A percentile compares a stretch with the other conserved stretches of the same genome.
Conservation (phyloP, 2,797 vertebrate species). For the Emys orbicularis region DNA sequence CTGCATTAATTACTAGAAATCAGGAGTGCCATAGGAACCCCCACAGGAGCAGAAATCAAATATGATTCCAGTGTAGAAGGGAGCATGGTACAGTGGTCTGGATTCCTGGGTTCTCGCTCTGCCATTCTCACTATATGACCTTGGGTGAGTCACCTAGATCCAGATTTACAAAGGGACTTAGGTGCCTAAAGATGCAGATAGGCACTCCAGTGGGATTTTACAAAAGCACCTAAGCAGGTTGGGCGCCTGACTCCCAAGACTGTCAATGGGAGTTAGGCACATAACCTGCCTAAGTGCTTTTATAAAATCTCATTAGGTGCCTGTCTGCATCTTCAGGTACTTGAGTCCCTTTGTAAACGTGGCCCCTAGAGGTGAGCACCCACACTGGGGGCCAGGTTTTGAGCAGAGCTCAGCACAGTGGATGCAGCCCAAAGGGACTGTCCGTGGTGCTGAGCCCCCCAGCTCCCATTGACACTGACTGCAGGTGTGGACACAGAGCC, state of each 20-base stretch:
- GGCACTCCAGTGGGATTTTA: not conserved
- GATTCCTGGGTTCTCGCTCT: not conserved
- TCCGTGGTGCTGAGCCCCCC: too few relatives aligned
- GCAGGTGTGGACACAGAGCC: not conserved
- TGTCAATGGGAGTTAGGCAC: not conserved
- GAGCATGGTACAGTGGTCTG: not conserved
- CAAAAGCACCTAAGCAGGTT: not conserved
- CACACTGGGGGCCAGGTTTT: not conserved
- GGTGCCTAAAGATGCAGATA: not conserved
- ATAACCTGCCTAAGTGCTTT: not conserved
- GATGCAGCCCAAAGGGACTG: too few relatives aligned
- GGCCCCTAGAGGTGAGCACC: not conserved
- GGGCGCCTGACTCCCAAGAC: not conserved
- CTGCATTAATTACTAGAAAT: not conserved
- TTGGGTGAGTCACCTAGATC: not conserved
- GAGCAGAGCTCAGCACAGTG: not conserved
- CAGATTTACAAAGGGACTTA: not conserved
- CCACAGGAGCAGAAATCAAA: not conserved
- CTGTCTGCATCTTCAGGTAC: not conserved
- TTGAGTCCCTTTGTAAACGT: not conserved
- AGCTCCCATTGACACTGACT: not conserved
- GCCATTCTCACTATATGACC: not conserved
- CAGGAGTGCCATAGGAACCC: not conserved
- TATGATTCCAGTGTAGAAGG: not conserved
- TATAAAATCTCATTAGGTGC: not conserved